These are phyloP conservation scores for Pseudopipra pipra DNA, from an alignment of 2,113 vertebrate genomes.

Conservation along the genomic window DNA sequence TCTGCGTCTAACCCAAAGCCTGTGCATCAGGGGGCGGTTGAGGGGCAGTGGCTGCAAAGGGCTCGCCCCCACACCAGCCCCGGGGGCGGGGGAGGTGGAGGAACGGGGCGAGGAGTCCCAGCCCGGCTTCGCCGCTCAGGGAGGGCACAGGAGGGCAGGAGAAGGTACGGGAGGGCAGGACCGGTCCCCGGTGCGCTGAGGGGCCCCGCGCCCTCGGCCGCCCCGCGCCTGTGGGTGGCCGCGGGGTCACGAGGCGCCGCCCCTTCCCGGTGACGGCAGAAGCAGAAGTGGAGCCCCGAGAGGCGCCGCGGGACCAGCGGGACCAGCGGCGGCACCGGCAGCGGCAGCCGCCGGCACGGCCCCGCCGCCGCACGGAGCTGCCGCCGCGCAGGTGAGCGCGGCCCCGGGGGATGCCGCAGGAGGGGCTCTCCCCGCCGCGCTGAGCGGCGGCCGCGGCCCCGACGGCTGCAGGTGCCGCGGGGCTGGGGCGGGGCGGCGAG, in stretches of 20 bases:
- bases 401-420: no score
- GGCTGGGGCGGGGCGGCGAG: background rate
- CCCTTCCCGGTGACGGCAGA: background rate
- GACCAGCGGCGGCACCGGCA: no score
- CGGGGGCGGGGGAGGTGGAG: no score
- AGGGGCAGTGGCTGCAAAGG: accelerated
- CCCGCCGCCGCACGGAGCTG: background rate
- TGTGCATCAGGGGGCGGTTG: background rate
- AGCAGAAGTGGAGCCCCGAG: background rate
- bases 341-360: background rate
- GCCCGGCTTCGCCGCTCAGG: background rate
- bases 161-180: no score
- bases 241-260: background rate
- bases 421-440: no score
- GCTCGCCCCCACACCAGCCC: background rate
- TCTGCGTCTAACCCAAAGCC: background rate
- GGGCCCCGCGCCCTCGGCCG: background rate
- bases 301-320: background rate
- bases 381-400: background rate
- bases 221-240: background rate
- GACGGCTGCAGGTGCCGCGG: background rate
- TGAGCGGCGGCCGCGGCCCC: no score
- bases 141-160: background rate
- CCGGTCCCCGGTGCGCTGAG: background rate
- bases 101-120: no score